phyloP scores from a whole-genome alignment of 2,797 vertebrate species.

The Poecilia picta region DNA sequence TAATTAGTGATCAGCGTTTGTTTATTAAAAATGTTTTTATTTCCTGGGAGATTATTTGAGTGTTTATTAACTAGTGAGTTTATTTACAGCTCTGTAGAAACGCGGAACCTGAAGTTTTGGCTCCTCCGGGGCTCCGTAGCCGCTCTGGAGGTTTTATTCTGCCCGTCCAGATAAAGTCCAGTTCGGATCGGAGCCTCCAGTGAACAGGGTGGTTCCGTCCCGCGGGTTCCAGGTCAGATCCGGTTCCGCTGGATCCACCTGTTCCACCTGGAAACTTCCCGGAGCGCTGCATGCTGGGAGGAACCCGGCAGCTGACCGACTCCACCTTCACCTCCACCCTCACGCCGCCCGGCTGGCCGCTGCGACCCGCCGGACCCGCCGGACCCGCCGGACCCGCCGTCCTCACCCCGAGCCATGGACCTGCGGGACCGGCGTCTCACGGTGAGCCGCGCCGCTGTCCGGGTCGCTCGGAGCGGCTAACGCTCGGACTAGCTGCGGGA shows the following conservation, averaged over 20 bases:
- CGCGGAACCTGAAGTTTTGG: neutral
- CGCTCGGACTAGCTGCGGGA: constrained; percentile 13
- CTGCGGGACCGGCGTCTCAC: constrained; percentile 27
- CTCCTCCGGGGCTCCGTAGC: neutral
- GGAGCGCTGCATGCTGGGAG: constrained; percentile 79
- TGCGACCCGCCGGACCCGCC: constrained; percentile 21
- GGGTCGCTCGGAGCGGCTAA: constrained; percentile 9
- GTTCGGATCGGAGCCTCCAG: neutral
- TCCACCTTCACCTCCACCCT: constrained; percentile 48
- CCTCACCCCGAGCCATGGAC: constrained; percentile 62
- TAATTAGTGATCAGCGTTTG: too few species aligned
- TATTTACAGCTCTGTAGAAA: too few species aligned
- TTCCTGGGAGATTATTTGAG: too few species aligned
- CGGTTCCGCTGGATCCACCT: constrained; percentile 24
- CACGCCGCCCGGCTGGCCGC: neutral
- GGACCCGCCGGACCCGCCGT: too few species aligned
- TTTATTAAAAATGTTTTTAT: too few species aligned
- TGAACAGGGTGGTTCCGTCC: neutral
- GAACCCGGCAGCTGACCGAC: constrained; percentile 50
- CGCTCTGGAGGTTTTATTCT: neutral
- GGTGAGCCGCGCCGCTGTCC: constrained; percentile 53
- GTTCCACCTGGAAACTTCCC: constrained; percentile 41
- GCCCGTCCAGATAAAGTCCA: neutral
- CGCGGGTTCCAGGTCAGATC: neutral
- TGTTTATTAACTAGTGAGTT: too few species aligned